These are phyloP conservation scores for Xylota sylvarum DNA, from an alignment of 2,888 invertebrate species.

Conservation along the genomic window DNA sequence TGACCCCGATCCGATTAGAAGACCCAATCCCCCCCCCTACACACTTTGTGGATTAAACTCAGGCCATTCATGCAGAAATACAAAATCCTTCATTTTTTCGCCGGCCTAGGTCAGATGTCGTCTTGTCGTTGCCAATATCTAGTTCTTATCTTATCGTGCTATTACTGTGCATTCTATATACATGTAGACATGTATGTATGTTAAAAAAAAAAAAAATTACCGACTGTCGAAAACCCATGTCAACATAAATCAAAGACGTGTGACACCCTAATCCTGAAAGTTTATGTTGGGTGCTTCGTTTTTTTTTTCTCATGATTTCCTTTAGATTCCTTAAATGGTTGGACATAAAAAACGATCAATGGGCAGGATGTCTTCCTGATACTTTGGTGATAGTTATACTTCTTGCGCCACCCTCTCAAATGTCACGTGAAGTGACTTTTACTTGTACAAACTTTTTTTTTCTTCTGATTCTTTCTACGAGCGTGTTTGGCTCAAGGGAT, in stretches of 20 bases:
- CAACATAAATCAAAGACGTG: constrained; percentile 77
- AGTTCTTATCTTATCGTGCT: constrained; percentile 64
- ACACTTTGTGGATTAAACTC: constrained; percentile 61
- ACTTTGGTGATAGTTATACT: constrained; percentile 72
- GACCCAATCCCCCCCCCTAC: constrained; percentile 55
- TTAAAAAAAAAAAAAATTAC: constrained; percentile 49
- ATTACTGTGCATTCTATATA: constrained; percentile 28
- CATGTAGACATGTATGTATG: constrained; percentile 21
- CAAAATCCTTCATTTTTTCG: constrained; percentile 64
- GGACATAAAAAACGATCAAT: constrained; percentile 75
- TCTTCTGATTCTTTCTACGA: constrained; percentile 41
- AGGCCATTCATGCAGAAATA: constrained; percentile 63
- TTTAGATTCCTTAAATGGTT: constrained; percentile 73
- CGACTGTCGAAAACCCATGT: constrained; percentile 75
- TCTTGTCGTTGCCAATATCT: constrained; percentile 61
- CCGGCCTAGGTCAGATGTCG: constrained; percentile 65
- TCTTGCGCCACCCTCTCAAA: constrained; percentile 55
- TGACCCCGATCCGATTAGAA: constrained; percentile 53
- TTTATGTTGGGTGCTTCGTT: constrained; percentile 61
- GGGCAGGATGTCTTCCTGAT: constrained; percentile 67
- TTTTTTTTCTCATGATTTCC: constrained; percentile 61
- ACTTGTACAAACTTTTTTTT: constrained; percentile 65
- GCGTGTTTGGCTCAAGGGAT: constrained; percentile 57
- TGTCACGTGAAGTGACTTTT: constrained; percentile 75
- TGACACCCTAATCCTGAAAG: constrained; percentile 77